These are phyloP conservation scores for Python bivittatus DNA, from an alignment of 2,113 vertebrate genomes.

Conservation along the genomic window DNA sequence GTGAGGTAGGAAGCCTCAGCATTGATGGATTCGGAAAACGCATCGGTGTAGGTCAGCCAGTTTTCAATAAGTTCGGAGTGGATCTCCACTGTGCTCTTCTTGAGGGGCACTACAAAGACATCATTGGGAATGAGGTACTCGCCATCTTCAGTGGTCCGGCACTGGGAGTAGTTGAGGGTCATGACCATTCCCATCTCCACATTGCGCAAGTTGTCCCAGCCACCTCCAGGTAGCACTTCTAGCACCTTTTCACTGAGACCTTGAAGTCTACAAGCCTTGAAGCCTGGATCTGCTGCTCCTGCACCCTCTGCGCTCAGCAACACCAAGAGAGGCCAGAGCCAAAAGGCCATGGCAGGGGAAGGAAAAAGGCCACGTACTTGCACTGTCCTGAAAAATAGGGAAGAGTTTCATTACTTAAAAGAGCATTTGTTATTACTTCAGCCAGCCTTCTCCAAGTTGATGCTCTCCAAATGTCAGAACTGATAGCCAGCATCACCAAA, in stretches of 20 bases:
- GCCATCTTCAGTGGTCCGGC: conserved; percentile 73
- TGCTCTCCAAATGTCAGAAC: not conserved
- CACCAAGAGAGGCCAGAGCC: not conserved
- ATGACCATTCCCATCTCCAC: conserved; percentile 77
- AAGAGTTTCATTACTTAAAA: not conserved
- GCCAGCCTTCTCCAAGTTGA: not conserved
- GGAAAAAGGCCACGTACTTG: not conserved
- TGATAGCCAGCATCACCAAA: not conserved
- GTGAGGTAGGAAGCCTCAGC: conserved; percentile 57
- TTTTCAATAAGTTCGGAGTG: conserved; percentile 70
- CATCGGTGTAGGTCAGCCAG: conserved; percentile 72
- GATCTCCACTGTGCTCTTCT: conserved; percentile 68
- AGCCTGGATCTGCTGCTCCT: not conserved
- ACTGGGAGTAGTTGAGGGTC: conserved; percentile 71
- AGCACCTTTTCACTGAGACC: conserved; percentile 55
- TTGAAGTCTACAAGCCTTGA: conserved; percentile 60
- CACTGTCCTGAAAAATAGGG: not conserved
- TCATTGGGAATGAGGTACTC: conserved; percentile 76
- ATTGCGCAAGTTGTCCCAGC: conserved; percentile 78
- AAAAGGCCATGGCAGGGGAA: not conserved
- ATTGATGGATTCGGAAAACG: conserved; percentile 64
- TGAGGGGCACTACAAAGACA: conserved; percentile 68
- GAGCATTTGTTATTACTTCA: not conserved
- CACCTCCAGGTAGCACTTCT: conserved; percentile 74
- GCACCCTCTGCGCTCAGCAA: rapidly evolving